Conservation (phyloP, 2,888 invertebrate genomes). For the Gari tellinella region DNA sequence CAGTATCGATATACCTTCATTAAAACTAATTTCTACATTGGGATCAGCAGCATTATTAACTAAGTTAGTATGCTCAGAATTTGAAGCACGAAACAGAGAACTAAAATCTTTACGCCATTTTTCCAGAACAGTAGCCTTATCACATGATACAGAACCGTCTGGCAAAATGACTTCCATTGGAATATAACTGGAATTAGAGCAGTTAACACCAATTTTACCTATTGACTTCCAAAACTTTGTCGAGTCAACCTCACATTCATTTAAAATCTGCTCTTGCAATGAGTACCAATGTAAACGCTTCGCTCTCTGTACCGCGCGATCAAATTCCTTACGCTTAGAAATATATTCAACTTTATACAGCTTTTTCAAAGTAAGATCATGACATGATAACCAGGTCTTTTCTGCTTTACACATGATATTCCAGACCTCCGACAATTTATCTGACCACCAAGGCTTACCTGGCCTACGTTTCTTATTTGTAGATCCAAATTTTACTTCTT, state of each 20-base stretch:
- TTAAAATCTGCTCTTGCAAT: constrained; percentile 18
- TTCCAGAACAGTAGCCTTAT: too few relatives aligned
- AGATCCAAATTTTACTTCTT: background rate
- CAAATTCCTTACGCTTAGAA: constrained; percentile 4
- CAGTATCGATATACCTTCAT: too few relatives aligned
- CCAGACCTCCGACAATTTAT: background rate
- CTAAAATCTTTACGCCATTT: too few relatives aligned
- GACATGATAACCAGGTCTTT: constrained; percentile 1
- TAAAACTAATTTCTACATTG: too few relatives aligned
- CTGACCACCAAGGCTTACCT: background rate
- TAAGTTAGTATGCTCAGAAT: too few relatives aligned
- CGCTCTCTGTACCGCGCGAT: constrained; percentile 6
- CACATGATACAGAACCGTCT: too few relatives aligned
- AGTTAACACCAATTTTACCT: constrained; percentile 29
- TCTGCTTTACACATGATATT: background rate
- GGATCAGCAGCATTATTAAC: too few relatives aligned
- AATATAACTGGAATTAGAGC: too few relatives aligned
- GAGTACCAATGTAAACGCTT: constrained; percentile 18
- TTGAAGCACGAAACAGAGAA: too few relatives aligned
- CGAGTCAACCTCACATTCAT: constrained; percentile 4
- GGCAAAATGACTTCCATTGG: too few relatives aligned
- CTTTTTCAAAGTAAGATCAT: background rate
- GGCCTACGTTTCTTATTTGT: background rate
- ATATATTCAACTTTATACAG: background rate
- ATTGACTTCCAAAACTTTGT: constrained; percentile 24